Evolutionary conservation across 2,113 vertebrate genomes (phyloP).

Genomic region (Merops nubicus): DNA sequence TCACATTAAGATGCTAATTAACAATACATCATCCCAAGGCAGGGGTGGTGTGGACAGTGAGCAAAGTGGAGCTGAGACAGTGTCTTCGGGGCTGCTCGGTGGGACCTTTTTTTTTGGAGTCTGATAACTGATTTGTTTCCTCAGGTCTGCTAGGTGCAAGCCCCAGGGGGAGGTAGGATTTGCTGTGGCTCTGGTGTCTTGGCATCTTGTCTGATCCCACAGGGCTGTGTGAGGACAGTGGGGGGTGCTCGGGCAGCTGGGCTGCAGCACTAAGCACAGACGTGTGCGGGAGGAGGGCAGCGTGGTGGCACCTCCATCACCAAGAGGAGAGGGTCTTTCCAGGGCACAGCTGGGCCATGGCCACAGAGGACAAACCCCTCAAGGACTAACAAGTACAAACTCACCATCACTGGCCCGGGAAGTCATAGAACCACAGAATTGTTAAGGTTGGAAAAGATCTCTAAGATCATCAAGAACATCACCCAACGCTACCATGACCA

Average conservation of each 20-base stretch:
- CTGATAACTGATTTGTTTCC: constrained; percentile 18
- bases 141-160: background rate
- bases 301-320: too few relatives aligned
- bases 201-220: background rate
- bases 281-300: accelerated
- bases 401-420: background rate
- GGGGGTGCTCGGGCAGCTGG: background rate
- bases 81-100: background rate
- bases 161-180: background rate
- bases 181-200: background rate
- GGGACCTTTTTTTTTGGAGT: background rate
- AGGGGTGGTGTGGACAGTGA: constrained; percentile 9
- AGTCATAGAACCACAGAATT: too few relatives aligned
- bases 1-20: constrained; percentile 78
- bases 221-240: background rate
- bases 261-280: background rate
- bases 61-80: constrained; percentile 4
- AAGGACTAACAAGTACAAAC: background rate
- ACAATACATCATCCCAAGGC: constrained; percentile 49
- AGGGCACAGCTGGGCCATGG: background rate
- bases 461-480: too few relatives aligned
- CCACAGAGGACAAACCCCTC: background rate
- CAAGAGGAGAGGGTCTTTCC: background rate
- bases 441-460: too few relatives aligned
- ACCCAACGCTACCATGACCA: too few relatives aligned